These are phyloP conservation scores for Crotalus horridus DNA, from an alignment of 2,113 vertebrate genomes.

Conservation along the genomic window DNA sequence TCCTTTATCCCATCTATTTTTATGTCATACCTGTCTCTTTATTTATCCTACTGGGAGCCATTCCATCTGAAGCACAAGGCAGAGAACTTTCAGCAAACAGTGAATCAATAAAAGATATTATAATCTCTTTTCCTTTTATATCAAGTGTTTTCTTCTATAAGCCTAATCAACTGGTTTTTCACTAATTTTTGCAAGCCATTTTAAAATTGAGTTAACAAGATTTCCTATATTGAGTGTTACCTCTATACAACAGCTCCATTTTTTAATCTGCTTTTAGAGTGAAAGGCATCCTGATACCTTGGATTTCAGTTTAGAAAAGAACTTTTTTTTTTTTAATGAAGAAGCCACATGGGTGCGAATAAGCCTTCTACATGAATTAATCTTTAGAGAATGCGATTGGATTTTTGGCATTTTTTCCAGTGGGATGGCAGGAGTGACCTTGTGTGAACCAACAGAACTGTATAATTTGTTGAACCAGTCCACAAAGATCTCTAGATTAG, in stretches of 20 bases:
- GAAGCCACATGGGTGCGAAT: neutral
- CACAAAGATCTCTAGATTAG: constrained; percentile 64
- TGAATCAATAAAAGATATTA: neutral
- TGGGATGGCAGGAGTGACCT: constrained; percentile 66
- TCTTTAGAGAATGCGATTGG: neutral
- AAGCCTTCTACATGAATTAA: neutral
- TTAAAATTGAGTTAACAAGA: neutral
- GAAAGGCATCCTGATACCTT: neutral
- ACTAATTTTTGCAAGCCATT: neutral
- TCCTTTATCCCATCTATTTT: neutral
- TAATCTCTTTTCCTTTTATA: neutral
- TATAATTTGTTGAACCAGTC: constrained; percentile 84
- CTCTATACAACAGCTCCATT: neutral
- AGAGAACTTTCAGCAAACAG: neutral
- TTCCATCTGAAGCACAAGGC: neutral
- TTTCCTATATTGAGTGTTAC: neutral
- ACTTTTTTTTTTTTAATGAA: neutral
- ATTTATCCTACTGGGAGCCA: neutral
- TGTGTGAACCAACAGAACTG: constrained; percentile 76
- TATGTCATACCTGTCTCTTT: neutral
- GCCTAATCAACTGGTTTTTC: neutral
- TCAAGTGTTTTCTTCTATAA: neutral
- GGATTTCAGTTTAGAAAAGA: neutral
- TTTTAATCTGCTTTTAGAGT: neutral
- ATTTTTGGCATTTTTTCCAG: neutral